A percentile compares a stretch with the other conserved stretches of the same genome.
Evolutionary conservation across 1,140 invertebrate genomes (phyloP).

Genomic region (Pachypsylla venusta): DNA sequence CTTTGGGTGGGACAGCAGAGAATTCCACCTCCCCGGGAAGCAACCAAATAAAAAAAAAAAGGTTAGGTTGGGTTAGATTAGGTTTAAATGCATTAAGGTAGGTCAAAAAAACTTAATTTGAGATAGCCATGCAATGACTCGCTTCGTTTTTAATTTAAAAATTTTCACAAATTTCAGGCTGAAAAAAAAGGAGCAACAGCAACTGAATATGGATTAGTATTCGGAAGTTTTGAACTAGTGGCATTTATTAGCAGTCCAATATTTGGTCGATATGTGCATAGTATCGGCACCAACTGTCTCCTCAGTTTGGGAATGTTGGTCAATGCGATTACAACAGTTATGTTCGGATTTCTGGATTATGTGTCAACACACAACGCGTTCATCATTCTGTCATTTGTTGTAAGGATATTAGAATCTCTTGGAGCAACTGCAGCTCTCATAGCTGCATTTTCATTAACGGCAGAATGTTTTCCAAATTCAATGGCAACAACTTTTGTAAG

Average conservation of each 20-base stretch:
- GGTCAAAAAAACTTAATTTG: no score
- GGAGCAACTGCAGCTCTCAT: constrained; percentile 47
- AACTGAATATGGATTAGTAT: constrained; percentile 44
- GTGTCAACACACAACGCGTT: constrained; percentile 36
- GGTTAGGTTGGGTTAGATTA: background rate
- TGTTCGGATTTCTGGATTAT: constrained; percentile 37
- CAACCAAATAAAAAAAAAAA: no score
- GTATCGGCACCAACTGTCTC: background rate
- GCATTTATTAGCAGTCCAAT: constrained; percentile 42
- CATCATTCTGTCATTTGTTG: constrained; percentile 41
- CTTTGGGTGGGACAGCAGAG: no score
- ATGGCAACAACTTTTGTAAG: constrained; percentile 46
- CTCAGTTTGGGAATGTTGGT: background rate
- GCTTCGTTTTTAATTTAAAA: constrained; percentile 7
- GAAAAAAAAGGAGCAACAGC: constrained; percentile 38
- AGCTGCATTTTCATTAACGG: constrained; percentile 44
- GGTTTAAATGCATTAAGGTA: no score
- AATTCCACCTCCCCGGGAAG: no score
- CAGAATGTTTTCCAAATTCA: constrained; percentile 41
- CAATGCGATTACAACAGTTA: constrained; percentile 2
- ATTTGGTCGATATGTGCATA: constrained; percentile 39
- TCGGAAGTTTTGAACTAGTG: constrained; percentile 44
- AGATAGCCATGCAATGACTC: no score
- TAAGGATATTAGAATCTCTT: constrained; percentile 43
- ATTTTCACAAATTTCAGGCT: constrained; percentile 28